phyloP scores from a whole-genome alignment of 23 tunicate genomes.

The Styela clava region DNA sequence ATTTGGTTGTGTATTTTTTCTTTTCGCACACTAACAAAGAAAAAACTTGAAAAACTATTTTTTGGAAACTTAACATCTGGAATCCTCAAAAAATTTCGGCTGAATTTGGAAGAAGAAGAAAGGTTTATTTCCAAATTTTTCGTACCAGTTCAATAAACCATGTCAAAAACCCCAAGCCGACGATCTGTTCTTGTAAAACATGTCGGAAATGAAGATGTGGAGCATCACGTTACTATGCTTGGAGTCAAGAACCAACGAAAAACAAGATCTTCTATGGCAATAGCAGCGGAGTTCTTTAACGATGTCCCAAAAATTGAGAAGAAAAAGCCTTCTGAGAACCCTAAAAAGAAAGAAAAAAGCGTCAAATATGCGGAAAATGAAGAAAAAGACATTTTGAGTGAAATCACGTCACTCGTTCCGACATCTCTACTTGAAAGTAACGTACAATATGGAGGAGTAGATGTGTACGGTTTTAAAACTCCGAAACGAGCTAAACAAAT shows the following conservation, averaged over 20 bases:
- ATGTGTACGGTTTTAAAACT: conserved; percentile 55
- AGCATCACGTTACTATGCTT: conserved; percentile 32
- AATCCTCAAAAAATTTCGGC: too few species aligned
- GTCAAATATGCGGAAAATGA: neutral
- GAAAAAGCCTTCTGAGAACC: neutral
- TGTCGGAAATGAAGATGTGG: conserved; percentile 47
- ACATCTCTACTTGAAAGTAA: neutral
- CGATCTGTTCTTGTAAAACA: conserved; percentile 40
- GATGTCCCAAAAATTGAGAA: neutral
- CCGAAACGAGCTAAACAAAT: conserved; percentile 59
- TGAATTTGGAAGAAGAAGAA: too few species aligned
- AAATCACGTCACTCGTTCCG: neutral
- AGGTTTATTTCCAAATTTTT: too few species aligned
- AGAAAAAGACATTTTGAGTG: conserved; percentile 3
- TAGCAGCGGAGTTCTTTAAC: neutral
- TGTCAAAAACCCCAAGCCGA: neutral
- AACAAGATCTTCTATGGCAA: neutral
- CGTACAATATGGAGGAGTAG: neutral
- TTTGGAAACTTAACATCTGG: too few species aligned
- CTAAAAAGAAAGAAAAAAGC: neutral
- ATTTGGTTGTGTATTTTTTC: too few species aligned
- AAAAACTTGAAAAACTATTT: too few species aligned
- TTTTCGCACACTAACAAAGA: too few species aligned
- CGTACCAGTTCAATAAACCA: neutral
- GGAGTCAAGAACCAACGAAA: conserved; percentile 32